Evolutionary conservation across 1,140 invertebrate genomes (phyloP), one percentile per base, ranked within the genome.

Genomic region (Drosophila aff.): DNA sequence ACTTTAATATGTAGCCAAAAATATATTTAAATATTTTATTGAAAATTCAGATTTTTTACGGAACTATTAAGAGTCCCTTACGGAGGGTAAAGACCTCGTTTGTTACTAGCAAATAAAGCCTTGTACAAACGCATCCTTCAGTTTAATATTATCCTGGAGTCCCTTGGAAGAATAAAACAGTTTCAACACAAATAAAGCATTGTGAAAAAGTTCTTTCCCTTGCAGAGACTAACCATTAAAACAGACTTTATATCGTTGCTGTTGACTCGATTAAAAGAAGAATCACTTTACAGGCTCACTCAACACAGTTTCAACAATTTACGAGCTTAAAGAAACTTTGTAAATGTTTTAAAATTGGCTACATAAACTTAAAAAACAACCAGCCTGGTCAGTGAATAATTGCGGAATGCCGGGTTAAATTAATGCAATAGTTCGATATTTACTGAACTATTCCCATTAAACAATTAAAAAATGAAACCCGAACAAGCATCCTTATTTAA

Each of bases 191-290:
- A 43, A 43, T 43, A 43, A 43, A 43, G 9, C 41, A 10, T 33
- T 50, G 33, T 18, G 52, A 55, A 63, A 59, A 72, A 63, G 9
- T 41, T 49, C 41, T 31, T 60, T 59, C 23, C 43, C 43, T 13
- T 16, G 38, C 38, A 57, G 55, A 21, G 52, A 18, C 21, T 68
- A 28, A 18, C 49, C 59, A 67, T 75, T 85, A 61, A 69, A 83
- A 71, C 57, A 8, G 57, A 47, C 44, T 49, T 77, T 69, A 66
- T 71, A 75, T 69, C 62, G 44, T 52, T 66, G 63, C 66, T 63
- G 79, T 74, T 82, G 79, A 64, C 72, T 72, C 28, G 47, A 77
- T 82, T 86, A 80, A 87, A 82, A 36, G 53, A 71, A 41, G 26
- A 28, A 60, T 59, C 57, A 63, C 36, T 58, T 65, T 10, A 23